phyloP scores from a whole-genome alignment of 2,113 vertebrate species.

The Porphyrio hochstetteri region DNA sequence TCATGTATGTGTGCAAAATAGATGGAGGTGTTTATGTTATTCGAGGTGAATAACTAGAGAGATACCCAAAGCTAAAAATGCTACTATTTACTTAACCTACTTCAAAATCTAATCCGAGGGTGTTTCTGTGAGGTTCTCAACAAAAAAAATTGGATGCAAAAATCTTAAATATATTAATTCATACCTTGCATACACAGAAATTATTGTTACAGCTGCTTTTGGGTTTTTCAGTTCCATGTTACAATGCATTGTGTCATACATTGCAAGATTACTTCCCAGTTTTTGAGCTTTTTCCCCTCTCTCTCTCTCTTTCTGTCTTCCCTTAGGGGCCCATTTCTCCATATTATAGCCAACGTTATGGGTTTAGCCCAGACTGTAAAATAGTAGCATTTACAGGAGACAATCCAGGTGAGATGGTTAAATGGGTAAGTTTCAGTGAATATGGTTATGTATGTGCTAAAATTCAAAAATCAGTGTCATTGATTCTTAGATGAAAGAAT shows the following conservation, averaged over 20 bases:
- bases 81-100: not conserved
- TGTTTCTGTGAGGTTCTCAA: not conserved
- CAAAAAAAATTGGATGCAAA: not conserved
- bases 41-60: constrained; percentile 8
- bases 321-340: constrained; percentile 84
- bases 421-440: not conserved
- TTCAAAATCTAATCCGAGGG: not conserved
- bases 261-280: not conserved
- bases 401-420: constrained; percentile 87
- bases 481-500: not conserved
- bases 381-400: constrained; percentile 94
- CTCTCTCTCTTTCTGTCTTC: not conserved
- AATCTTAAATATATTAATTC: not conserved
- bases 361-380: constrained; percentile 83
- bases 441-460: not conserved
- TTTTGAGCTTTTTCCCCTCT: not conserved
- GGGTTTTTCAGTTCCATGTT: not conserved
- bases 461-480: not conserved
- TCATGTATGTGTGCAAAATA: constrained; percentile 12
- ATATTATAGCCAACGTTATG: constrained; percentile 82
- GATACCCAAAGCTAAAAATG: not conserved
- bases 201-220: not conserved
- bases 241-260: not conserved
- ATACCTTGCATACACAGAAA: not conserved
- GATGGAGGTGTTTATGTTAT: not conserved